phyloP scores from a whole-genome alignment of 2,113 vertebrate species.

The Gracilinanus agilis region DNA sequence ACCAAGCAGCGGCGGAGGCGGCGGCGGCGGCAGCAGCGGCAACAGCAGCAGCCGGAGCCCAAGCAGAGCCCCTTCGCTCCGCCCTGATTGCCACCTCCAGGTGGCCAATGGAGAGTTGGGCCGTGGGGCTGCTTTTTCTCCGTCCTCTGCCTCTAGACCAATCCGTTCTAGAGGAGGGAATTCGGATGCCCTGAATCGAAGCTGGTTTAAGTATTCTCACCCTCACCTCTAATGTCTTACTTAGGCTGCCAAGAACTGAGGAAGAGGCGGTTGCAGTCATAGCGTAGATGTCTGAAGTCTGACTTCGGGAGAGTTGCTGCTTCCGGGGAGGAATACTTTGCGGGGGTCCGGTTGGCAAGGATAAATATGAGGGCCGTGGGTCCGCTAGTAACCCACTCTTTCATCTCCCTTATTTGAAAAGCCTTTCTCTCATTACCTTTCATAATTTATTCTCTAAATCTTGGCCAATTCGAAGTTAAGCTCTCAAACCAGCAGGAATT shows the following conservation, averaged over 20 bases:
- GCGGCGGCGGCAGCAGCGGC: not conserved
- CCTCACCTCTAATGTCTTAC: not conserved
- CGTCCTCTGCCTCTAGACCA: conserved; percentile 48
- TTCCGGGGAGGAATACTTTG: not conserved
- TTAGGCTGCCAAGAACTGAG: conserved; percentile 24
- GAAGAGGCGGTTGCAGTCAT: not conserved
- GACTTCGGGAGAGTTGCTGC: not conserved
- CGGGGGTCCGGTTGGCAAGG: not conserved
- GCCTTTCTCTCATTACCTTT: not conserved
- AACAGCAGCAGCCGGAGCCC: not conserved
- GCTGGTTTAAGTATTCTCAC: conserved; percentile 19
- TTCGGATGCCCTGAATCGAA: not conserved
- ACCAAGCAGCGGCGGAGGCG: not conserved
- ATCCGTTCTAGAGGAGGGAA: conserved; percentile 74
- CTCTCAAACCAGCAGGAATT: not conserved
- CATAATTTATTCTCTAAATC: not conserved
- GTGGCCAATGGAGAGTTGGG: conserved; percentile 70
- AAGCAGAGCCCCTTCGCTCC: not conserved
- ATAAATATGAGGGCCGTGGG: not conserved
- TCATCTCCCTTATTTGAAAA: not conserved
- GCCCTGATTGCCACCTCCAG: conserved; percentile 64
- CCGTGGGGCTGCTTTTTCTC: not conserved
- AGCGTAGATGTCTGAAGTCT: not conserved
- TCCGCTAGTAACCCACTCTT: not conserved
- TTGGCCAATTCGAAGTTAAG: not conserved